A percentile compares a stretch with the other conserved stretches of the same genome.
Conservation (phyloP, 2,797 vertebrate genomes). For the Pygocentrus nattereri region DNA sequence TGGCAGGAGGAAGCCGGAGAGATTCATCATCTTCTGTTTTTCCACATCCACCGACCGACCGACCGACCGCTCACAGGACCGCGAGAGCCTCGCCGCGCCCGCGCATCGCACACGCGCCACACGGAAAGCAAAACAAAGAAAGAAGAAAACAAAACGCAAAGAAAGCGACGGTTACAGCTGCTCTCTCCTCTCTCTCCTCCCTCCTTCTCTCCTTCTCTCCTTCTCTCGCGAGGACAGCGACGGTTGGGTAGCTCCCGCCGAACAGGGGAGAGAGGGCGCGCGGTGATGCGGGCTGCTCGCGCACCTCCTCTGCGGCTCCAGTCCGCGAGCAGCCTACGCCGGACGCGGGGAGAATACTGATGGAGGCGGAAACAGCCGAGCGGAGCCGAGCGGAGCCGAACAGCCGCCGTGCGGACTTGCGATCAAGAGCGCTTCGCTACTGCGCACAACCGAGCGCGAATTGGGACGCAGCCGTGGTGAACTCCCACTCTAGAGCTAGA, state of each 20-base stretch:
- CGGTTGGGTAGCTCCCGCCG: conserved; percentile 12
- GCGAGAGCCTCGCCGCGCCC: conserved; percentile 59
- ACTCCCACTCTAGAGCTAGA: background rate
- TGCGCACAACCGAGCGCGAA: background rate
- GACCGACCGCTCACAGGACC: conserved; percentile 65
- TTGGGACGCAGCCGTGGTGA: background rate
- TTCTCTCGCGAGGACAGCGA: conserved; percentile 34
- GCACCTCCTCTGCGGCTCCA: conserved; percentile 68
- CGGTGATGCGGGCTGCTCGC: conserved; percentile 58
- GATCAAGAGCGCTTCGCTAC: background rate
- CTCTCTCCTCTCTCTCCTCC: background rate
- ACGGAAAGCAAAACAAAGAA: background rate
- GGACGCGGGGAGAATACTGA: conserved; percentile 69
- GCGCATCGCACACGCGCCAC: conserved; percentile 39
- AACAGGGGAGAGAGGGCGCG: conserved; percentile 38
- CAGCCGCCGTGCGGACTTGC: background rate
- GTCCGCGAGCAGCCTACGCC: conserved; percentile 64
- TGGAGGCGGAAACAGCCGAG: conserved; percentile 66
- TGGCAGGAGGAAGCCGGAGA: conserved; percentile 83
- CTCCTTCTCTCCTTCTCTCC: background rate
- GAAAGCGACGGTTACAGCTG: conserved; percentile 11
- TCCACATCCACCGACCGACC: conserved; percentile 79
- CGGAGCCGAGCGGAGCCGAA: conserved; percentile 58
- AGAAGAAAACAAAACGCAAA: background rate
- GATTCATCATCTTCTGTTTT: conserved; percentile 84